phyloP scores from a whole-genome alignment of 2,797 vertebrate genomes.

The Rousettus madagascariensis region DNA sequence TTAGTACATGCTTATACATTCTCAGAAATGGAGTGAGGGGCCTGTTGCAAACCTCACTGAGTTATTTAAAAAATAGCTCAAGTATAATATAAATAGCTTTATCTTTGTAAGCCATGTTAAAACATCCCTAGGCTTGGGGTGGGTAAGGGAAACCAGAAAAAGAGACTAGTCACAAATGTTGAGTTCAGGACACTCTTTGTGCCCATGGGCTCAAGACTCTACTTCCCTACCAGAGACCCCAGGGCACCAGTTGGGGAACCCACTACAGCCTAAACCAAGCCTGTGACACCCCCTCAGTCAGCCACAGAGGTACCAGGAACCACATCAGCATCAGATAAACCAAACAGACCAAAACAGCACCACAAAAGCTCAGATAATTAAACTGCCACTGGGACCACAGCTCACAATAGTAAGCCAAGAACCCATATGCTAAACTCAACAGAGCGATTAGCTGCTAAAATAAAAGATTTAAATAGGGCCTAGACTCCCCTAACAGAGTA shows the following conservation, averaged over 20 bases:
- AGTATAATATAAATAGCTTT: neutral
- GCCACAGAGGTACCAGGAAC: neutral
- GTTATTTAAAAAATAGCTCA: neutral
- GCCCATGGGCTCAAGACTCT: neutral
- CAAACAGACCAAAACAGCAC: neutral
- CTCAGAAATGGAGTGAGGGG: neutral
- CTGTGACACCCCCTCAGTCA: neutral
- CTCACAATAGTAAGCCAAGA: neutral
- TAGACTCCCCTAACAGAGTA: neutral
- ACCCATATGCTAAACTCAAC: neutral
- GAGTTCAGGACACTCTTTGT: neutral
- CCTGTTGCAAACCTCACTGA: neutral
- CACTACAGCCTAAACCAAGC: neutral
- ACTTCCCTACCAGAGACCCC: neutral
- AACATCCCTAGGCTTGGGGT: neutral
- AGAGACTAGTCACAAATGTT: too few species aligned
- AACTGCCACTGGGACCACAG: neutral
- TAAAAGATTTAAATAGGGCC: neutral
- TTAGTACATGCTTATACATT: fast-evolving
- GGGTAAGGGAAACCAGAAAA: neutral
- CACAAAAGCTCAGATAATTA: neutral
- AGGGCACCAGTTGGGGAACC: neutral
- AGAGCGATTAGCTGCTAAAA: neutral
- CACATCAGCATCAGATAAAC: neutral
- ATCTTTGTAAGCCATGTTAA: neutral